Conservation (phyloP, 1,140 invertebrate species). For the Rhopalosiphum maidis region DNA sequence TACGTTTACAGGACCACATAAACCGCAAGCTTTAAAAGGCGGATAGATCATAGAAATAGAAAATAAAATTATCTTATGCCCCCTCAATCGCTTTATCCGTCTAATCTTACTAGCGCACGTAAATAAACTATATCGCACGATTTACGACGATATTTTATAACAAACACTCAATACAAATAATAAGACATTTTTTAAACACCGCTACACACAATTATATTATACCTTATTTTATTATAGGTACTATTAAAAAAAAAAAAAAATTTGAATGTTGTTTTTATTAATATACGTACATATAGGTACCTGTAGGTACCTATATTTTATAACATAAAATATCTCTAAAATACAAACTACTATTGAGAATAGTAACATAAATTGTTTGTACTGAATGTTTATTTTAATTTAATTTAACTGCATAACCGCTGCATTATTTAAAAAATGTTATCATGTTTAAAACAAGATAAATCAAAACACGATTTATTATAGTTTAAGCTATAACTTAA, state of each 20-base stretch:
- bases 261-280: too few species aligned
- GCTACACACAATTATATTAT: background rate
- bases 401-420: background rate
- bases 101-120: background rate
- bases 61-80: conserved; percentile 24
- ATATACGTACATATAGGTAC: background rate
- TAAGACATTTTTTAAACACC: background rate
- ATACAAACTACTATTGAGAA: background rate
- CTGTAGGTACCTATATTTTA: background rate
- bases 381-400: background rate
- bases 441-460: background rate
- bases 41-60: conserved; percentile 19
- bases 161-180: background rate
- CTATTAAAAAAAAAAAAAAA: too few species aligned
- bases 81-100: background rate
- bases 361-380: background rate
- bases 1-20: conserved; percentile 12
- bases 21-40: conserved; percentile 5
- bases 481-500: background rate
- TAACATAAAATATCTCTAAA: background rate
- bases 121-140: background rate
- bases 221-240: too few species aligned
- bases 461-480: background rate
- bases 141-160: background rate
- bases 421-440: background rate